phyloP scores from a whole-genome alignment of 2,888 invertebrate species.

The Argyresthia goedartella region DNA sequence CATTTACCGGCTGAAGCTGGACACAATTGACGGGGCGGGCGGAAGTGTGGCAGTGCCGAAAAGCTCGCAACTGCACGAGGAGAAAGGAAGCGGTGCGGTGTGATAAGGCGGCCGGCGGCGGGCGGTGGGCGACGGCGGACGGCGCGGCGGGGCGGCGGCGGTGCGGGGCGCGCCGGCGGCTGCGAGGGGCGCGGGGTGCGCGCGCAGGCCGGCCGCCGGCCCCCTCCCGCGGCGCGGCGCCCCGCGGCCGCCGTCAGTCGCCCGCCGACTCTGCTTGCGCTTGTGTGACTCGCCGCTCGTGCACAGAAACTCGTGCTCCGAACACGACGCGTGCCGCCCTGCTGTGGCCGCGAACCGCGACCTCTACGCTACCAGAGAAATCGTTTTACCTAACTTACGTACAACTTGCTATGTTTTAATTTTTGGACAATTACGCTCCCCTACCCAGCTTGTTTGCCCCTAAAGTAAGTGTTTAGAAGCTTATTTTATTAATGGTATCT shows the following conservation, averaged over 20 bases:
- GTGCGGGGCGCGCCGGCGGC: too few relatives aligned
- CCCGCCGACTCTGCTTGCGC: constrained; percentile 72
- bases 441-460: constrained; percentile 68
- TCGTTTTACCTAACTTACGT: constrained; percentile 62
- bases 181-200: constrained; percentile 24
- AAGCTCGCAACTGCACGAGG: constrained; percentile 68
- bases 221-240: constrained; percentile 57
- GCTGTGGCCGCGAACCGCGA: constrained; percentile 74
- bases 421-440: constrained; percentile 60
- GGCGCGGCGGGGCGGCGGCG: constrained; percentile 21
- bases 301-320: constrained; percentile 68
- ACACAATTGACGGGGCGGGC: constrained; percentile 56
- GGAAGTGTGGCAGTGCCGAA: constrained; percentile 67
- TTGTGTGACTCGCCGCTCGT: constrained; percentile 71
- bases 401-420: constrained; percentile 61
- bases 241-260: constrained; percentile 66
- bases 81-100: constrained; percentile 67
- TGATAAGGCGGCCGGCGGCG: constrained; percentile 65
- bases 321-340: constrained; percentile 68
- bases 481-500: constrained; percentile 55
- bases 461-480: constrained; percentile 69
- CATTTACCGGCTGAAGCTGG: constrained; percentile 52
- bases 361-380: constrained; percentile 72
- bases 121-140: constrained; percentile 22
- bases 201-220: constrained; percentile 57